phyloP scores from a whole-genome alignment of 2,113 vertebrate genomes.

The Mugil cephalus region DNA sequence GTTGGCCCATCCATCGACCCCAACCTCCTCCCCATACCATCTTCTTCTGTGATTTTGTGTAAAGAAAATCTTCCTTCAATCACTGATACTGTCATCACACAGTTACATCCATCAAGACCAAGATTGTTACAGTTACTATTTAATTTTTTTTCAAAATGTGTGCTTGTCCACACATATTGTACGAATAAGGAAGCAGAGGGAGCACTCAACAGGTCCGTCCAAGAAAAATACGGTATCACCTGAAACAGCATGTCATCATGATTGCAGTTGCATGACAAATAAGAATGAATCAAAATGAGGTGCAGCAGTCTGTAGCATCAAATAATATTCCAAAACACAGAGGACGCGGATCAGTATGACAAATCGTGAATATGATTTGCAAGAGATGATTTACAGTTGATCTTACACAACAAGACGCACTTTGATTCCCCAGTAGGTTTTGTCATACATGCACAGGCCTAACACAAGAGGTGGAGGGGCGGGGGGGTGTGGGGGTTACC shows the following conservation, averaged over 20 bases:
- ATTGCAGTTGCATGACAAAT: conserved; percentile 42
- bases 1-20: too few relatives aligned
- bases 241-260: conserved; percentile 35
- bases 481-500: background rate
- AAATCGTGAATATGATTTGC: conserved; percentile 16
- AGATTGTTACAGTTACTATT: too few relatives aligned
- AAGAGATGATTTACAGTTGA: background rate
- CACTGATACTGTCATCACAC: too few relatives aligned
- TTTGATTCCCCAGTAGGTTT: conserved; percentile 18
- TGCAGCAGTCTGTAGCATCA: conserved; percentile 15
- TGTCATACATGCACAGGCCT: background rate
- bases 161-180: conserved; percentile 35
- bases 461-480: background rate
- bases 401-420: conserved; percentile 17
- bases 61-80: too few relatives aligned
- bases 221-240: conserved; percentile 57
- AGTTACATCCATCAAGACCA: too few relatives aligned
- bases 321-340: conserved; percentile 39
- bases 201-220: conserved; percentile 26
- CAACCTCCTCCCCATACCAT: too few relatives aligned
- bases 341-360: conserved; percentile 18
- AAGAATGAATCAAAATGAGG: conserved; percentile 46
- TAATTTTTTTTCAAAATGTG: background rate
- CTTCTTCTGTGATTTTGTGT: too few relatives aligned
- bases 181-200: conserved; percentile 30